Conservation (phyloP, 2,797 vertebrate species). For the Ctenopoma multispine region DNA sequence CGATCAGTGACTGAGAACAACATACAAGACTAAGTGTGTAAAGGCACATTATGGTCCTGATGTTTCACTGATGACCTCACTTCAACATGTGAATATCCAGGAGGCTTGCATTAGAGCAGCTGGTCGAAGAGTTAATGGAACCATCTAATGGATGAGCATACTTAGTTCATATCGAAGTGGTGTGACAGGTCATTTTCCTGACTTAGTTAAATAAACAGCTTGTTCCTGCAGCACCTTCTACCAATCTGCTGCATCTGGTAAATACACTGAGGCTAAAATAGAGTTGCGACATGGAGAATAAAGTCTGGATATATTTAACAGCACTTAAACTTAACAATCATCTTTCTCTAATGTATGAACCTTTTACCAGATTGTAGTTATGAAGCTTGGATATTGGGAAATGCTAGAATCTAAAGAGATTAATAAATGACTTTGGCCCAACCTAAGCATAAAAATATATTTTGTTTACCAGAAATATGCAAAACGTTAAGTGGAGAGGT, state of each 20-base stretch:
- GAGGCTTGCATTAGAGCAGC: slow-evolving; percentile 18
- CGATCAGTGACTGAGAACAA: slow-evolving; percentile 13
- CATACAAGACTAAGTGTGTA: slow-evolving; percentile 12
- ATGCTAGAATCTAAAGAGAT: too few relatives aligned
- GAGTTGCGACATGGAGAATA: slow-evolving; percentile 1
- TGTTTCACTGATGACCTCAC: slow-evolving; percentile 8
- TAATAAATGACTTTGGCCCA: too few relatives aligned
- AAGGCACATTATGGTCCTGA: slow-evolving; percentile 4
- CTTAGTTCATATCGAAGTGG: slow-evolving; percentile 24
- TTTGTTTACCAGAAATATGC: too few relatives aligned
- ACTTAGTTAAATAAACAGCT: slow-evolving; percentile 56
- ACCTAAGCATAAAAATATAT: too few relatives aligned
- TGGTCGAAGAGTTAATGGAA: slow-evolving; percentile 45
- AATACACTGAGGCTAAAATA: slow-evolving; percentile 21
- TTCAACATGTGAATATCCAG: slow-evolving; percentile 31
- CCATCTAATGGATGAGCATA: slow-evolving; percentile 37
- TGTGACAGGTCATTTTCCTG: slow-evolving; percentile 23
- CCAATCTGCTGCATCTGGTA: slow-evolving; percentile 23
- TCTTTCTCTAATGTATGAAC: background rate
- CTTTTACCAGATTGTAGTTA: background rate
- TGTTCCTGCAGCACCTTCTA: slow-evolving; percentile 27
- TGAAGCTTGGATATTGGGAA: too few relatives aligned
- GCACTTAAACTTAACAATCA: too few relatives aligned
- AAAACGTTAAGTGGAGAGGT: too few relatives aligned
- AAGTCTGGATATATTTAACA: slow-evolving; percentile 37